Evolutionary conservation across 1,140 invertebrate genomes (phyloP).

Genomic region (Drosophila obscura): DNA sequence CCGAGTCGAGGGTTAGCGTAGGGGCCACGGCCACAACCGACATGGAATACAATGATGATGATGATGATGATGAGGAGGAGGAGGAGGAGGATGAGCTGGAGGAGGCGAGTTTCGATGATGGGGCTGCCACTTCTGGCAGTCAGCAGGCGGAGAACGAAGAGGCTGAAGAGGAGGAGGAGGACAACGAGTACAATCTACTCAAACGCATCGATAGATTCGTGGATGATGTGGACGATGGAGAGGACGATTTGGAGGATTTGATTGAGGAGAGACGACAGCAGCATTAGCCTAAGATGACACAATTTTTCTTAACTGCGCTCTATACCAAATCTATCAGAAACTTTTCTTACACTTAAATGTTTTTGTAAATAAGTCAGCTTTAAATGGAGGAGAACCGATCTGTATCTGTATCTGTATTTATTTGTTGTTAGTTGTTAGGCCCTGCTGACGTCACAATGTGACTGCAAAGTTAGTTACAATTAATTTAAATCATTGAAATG

Average conservation of each 20-base stretch:
- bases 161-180: constrained; percentile 30
- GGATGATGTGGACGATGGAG: constrained; percentile 67
- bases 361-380: constrained; percentile 76
- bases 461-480: constrained; percentile 1
- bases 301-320: constrained; percentile 71
- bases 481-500: constrained; percentile 50
- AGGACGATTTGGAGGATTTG: constrained; percentile 71
- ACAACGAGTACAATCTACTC: constrained; percentile 65
- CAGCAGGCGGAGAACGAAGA: constrained; percentile 38
- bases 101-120: constrained; percentile 12
- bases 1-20: constrained; percentile 72
- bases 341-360: constrained; percentile 63
- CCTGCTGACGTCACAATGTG: constrained; percentile 48
- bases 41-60: constrained; percentile 30
- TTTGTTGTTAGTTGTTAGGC: constrained; percentile 52
- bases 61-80: constrained; percentile 46
- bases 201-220: constrained; percentile 78
- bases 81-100: constrained; percentile 24
- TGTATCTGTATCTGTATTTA: constrained; percentile 42
- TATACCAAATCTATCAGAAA: constrained; percentile 81
- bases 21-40: constrained; percentile 29
- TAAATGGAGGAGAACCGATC: constrained; percentile 34
- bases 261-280: constrained; percentile 56
- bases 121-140: constrained; percentile 18
- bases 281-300: constrained; percentile 45